Base-by-base conservation (phyloP, 1,140 invertebrate species). In the Eurosta solidaginis region DNA sequence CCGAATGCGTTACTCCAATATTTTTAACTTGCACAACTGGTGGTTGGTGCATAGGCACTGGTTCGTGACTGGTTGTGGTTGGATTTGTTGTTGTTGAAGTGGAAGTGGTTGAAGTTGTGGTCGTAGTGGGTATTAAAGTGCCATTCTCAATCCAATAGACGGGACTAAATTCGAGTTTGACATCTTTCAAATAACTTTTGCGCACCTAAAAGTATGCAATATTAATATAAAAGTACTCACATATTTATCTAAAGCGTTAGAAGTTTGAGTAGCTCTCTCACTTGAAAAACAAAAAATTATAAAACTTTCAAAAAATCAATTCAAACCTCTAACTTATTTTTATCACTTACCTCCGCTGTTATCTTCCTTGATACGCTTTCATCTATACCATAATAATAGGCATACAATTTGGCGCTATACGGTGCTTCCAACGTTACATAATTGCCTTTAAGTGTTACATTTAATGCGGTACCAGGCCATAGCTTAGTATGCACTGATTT, bases 391-490 rank as follows among this genome's bases (percentile, higher is more conserved):
- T 92, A 90, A 83, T 95, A 95, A 74, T 91, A 90, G 5, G 93
- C 91, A 14, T 92, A 90, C 63, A 96, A 86, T 76, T 91, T 92
- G 12, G 91, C 94, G 0, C 89, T 91, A 81, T 95, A 96, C 12
- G 92, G 93, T 1, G 93, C 89, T 78, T 95, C 93, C 59, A 90
- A 89, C 50, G 92, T 91, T 0, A 92, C 93, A 80, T 92, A 91
- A 81, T 93, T 93, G 1, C 92, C 94, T 42, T 87, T 89, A 3
- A 96, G 88, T 1, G 93, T 94, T 0, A 95, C 93, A 84, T 95
- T 95, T 33, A 94, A 92, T 9, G 91, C 94, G 0, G 94, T 95
- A 44, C 93, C 94, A 4, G 93, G 92, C 85, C 92, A 91, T 12
- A 88, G 78, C 49, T 82, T 87, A 1, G 84, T 84, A 33, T 82